A percentile compares a stretch with the other conserved stretches of the same genome.
Evolutionary conservation across 2,888 invertebrate species (phyloP).

Genomic region (Craniophora ligustri): DNA sequence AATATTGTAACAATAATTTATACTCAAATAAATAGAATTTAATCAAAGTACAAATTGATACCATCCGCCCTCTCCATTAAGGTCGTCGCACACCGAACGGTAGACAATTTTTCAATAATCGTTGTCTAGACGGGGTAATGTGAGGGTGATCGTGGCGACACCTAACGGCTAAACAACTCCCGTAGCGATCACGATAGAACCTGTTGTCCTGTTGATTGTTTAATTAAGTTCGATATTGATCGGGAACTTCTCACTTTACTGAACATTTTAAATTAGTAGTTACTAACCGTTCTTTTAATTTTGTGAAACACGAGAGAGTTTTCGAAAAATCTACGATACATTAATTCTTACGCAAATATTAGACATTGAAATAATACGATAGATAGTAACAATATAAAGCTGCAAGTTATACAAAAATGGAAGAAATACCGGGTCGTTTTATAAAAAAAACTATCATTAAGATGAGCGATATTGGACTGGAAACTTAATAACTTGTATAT

Average conservation of each 20-base stretch:
- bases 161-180: slow-evolving; percentile 44
- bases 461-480: too few relatives aligned
- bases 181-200: slow-evolving; percentile 48
- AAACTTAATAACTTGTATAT: too few relatives aligned
- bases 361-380: too few relatives aligned
- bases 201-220: slow-evolving; percentile 47
- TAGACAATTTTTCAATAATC: slow-evolving; percentile 62
- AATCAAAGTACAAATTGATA: slow-evolving; percentile 45
- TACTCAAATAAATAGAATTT: slow-evolving; percentile 1
- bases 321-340: too few relatives aligned
- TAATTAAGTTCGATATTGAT: slow-evolving; percentile 30
- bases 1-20: not conserved
- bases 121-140: slow-evolving; percentile 71
- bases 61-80: slow-evolving; percentile 40
- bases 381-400: too few relatives aligned
- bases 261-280: too few relatives aligned
- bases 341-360: too few relatives aligned
- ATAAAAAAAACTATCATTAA: too few relatives aligned
- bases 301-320: too few relatives aligned
- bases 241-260: slow-evolving; percentile 29
- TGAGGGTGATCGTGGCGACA: slow-evolving; percentile 54
- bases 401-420: too few relatives aligned
- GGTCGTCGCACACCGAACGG: slow-evolving; percentile 48
- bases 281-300: too few relatives aligned
- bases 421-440: too few relatives aligned